Conservation (phyloP, 2,888 invertebrate species). For the Drosophila fulvimacula region DNA sequence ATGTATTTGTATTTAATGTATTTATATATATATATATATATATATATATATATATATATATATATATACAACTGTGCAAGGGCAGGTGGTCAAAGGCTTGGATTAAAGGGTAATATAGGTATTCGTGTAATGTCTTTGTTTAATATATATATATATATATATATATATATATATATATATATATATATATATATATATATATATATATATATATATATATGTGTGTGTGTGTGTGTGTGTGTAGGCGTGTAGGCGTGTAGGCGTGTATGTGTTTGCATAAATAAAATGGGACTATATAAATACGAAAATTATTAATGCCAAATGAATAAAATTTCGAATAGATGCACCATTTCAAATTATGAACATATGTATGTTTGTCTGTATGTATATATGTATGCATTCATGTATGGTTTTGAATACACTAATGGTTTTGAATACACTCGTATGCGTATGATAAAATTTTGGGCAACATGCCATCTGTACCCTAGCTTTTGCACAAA, state of each 20-base stretch:
- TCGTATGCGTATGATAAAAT: background rate
- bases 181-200: background rate
- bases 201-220: too few species aligned
- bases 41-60: slow-evolving; percentile 7
- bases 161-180: too few species aligned
- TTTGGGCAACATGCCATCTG: background rate
- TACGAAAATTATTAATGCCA: slow-evolving; percentile 8
- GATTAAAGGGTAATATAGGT: slow-evolving; percentile 5
- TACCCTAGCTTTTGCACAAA: background rate
- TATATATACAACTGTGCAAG: background rate
- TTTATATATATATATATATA: slow-evolving; percentile 7
- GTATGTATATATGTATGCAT: background rate
- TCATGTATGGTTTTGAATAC: background rate
- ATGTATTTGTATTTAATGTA: background rate
- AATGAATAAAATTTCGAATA: slow-evolving; percentile 2
- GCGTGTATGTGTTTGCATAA: background rate
- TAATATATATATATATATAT: too few species aligned
- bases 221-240: background rate
- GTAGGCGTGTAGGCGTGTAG: background rate
- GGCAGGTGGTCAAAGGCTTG: background rate
- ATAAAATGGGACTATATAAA: slow-evolving; percentile 2
- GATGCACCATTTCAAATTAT: slow-evolving; percentile 5
- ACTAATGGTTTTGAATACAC: background rate
- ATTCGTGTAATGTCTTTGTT: too few species aligned
- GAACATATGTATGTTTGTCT: slow-evolving; percentile 1